These are phyloP conservation scores for Pelecanoides urinatrix DNA, from an alignment of 2,113 vertebrate species.

Conservation along the genomic window DNA sequence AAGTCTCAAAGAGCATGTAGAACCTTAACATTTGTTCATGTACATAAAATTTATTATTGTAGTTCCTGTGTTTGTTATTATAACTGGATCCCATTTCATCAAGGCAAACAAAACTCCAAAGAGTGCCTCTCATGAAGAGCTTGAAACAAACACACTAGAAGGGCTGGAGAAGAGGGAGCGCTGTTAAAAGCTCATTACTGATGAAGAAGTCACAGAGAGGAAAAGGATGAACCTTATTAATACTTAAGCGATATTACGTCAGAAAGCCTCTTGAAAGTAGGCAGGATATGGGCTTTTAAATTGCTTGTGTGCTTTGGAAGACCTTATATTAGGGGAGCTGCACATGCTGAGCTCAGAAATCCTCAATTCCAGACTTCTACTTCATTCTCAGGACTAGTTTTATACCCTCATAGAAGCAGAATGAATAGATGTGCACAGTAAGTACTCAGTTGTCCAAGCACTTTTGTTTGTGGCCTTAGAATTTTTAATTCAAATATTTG, in stretches of 20 bases:
- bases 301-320: not conserved
- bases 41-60: not conserved
- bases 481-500: not conserved
- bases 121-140: not conserved
- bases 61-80: not conserved
- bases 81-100: not conserved
- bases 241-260: not conserved
- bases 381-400: not conserved
- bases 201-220: not conserved
- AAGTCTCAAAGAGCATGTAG: not conserved
- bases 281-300: not conserved
- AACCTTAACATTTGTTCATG: not conserved
- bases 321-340: not conserved
- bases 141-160: not conserved
- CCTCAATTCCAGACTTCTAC: not conserved
- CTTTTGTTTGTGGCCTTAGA: not conserved
- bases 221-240: not conserved
- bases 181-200: not conserved
- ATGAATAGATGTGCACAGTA: not conserved
- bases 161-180: not conserved
- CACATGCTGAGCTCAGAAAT: not conserved
- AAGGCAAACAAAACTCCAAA: not conserved
- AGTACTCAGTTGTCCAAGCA: not conserved
- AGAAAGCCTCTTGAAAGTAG: not conserved
- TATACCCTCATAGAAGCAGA: not conserved